phyloP scores from a whole-genome alignment of 2,888 invertebrate species.

The Lysandra bellargus region DNA sequence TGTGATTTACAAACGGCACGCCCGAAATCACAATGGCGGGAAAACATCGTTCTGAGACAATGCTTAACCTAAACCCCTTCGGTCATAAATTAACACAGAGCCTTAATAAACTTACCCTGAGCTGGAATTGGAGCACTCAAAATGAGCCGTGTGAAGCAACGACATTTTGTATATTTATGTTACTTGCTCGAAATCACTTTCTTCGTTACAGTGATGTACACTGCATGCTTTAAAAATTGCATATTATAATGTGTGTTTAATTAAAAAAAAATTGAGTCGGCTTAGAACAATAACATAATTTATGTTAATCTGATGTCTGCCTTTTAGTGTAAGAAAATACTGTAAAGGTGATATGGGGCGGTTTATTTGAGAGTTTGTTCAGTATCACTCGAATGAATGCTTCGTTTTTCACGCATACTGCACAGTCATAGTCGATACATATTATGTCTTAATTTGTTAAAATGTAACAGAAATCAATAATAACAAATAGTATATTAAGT shows the following conservation, averaged over 20 bases:
- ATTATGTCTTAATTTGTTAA: no score
- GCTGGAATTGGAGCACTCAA: constrained; percentile 13
- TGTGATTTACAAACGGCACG: constrained; percentile 13
- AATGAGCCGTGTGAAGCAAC: not conserved
- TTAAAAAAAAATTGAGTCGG: no score
- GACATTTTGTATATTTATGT: not conserved
- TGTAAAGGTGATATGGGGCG: not conserved
- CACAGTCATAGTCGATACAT: no score
- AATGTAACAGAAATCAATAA: no score
- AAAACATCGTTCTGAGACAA: constrained; percentile 11
- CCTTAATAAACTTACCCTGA: constrained; percentile 7
- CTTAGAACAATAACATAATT: no score
- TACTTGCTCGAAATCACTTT: not conserved
- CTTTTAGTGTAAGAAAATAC: not conserved
- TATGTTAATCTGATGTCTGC: no score
- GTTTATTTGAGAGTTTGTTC: not conserved
- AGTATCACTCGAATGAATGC: no score
- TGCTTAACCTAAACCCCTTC: constrained; percentile 21
- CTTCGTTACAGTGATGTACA: not conserved
- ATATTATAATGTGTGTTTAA: no score
- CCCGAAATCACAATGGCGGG: constrained; percentile 17
- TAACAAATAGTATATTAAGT: no score
- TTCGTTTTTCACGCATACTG: no score
- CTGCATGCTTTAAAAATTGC: no score
- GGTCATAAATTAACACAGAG: constrained; percentile 25